Percentiles rank a stretch among this genome's conserved stretches.
Conservation (phyloP, 2,113 vertebrate genomes). For the Heterotilapia buettikoferi region DNA sequence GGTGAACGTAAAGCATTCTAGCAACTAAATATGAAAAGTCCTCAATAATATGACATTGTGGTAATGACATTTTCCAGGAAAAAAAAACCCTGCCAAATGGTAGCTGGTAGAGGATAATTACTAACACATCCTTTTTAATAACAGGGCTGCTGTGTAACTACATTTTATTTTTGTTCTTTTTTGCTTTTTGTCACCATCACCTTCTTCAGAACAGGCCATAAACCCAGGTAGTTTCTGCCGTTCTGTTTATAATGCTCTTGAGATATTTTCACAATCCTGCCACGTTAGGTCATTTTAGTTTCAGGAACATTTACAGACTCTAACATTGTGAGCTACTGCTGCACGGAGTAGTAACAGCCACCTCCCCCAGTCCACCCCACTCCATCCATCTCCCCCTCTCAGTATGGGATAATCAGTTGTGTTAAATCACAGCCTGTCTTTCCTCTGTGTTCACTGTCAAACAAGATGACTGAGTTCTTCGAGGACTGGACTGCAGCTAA, state of each 20-base stretch:
- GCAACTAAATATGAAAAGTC: not conserved
- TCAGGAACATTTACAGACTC: not conserved
- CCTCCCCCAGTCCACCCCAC: not conserved
- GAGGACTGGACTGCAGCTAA: not conserved
- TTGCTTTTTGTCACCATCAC: not conserved
- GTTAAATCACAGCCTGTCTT: not conserved
- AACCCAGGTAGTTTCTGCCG: not conserved
- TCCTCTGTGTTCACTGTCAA: not conserved
- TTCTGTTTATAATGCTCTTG: not conserved
- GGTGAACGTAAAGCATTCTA: not conserved
- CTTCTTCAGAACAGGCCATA: not conserved
- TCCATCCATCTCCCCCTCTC: not conserved
- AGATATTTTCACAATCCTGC: not conserved
- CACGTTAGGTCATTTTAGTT: not conserved
- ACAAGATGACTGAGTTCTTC: not conserved
- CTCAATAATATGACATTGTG: not conserved
- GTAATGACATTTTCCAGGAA: not conserved
- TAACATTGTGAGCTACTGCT: not conserved
- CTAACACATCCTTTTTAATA: not conserved
- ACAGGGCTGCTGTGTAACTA: not conserved
- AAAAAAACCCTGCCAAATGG: accelerated
- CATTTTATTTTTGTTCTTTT: not conserved
- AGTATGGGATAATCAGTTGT: not conserved
- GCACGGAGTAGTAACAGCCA: not conserved
- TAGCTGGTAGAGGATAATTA: not conserved